Percentiles rank a stretch among this genome's conserved stretches.
phyloP scores from a whole-genome alignment of 1,140 invertebrate species.

The Aphidius ervi region DNA sequence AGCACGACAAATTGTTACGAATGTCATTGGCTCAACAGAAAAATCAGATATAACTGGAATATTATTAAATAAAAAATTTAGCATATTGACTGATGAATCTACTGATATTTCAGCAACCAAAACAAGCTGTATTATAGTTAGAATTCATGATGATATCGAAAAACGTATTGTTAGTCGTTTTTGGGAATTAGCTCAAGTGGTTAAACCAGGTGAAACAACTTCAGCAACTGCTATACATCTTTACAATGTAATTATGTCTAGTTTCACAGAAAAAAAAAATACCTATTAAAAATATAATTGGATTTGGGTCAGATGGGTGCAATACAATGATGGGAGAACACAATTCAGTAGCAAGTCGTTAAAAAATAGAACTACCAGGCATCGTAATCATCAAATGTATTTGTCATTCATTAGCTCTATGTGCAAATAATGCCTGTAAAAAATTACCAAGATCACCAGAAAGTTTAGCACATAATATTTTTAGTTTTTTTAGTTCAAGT shows the following conservation, averaged over 20 bases:
- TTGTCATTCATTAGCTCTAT: slow-evolving; percentile 12
- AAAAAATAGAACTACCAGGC: neutral
- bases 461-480: slow-evolving; percentile 34
- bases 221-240: slow-evolving; percentile 16
- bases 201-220: slow-evolving; percentile 20
- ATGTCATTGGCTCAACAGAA: slow-evolving; percentile 22
- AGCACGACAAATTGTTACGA: too few relatives aligned
- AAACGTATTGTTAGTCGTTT: slow-evolving; percentile 30
- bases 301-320: slow-evolving; percentile 40
- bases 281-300: slow-evolving; percentile 37
- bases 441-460: slow-evolving; percentile 28
- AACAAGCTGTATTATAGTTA: slow-evolving; percentile 13
- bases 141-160: slow-evolving; percentile 23
- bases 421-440: slow-evolving; percentile 16
- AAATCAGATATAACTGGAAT: too few relatives aligned
- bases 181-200: slow-evolving; percentile 32
- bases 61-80: too few relatives aligned
- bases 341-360: slow-evolving; percentile 35
- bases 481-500: slow-evolving; percentile 34
- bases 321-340: slow-evolving; percentile 38
- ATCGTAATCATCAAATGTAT: slow-evolving; percentile 11
- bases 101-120: too few relatives aligned
- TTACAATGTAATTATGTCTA: neutral
- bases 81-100: too few relatives aligned
- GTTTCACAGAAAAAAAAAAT: slow-evolving; percentile 28